A percentile compares a stretch with the other conserved stretches of the same genome.
phyloP scores from a whole-genome alignment of 1,140 invertebrate species.

The Drosophila teissieri region DNA sequence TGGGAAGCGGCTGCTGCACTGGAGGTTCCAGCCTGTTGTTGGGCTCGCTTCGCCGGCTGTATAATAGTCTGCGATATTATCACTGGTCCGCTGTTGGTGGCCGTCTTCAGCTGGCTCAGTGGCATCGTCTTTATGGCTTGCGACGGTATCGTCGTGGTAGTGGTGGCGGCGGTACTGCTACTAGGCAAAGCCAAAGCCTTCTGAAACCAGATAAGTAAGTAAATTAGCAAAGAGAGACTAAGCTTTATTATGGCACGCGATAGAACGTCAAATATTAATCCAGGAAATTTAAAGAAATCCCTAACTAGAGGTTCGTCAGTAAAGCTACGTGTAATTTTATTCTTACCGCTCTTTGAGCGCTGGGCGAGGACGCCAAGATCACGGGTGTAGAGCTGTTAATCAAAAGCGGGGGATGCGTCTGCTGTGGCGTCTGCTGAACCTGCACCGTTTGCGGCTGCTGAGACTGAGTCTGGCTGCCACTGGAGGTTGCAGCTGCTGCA shows the following conservation, averaged over 20 bases:
- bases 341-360: conserved; percentile 69
- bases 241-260: background rate
- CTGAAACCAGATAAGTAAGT: conserved; percentile 29
- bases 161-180: conserved; percentile 34
- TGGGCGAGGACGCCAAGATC: conserved; percentile 76
- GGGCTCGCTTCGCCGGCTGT: conserved; percentile 79
- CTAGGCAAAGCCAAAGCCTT: conserved; percentile 63
- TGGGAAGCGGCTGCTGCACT: conserved; percentile 58
- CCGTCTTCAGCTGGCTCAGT: conserved; percentile 76
- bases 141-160: conserved; percentile 73
- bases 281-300: no score
- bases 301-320: no score
- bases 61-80: conserved; percentile 84
- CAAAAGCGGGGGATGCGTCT: conserved; percentile 74
- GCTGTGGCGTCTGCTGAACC: conserved; percentile 49
- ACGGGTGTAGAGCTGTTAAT: conserved; percentile 82
- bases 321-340: background rate
- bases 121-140: conserved; percentile 82
- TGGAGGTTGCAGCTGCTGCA: conserved; percentile 34
- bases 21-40: conserved; percentile 67
- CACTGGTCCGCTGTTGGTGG: conserved; percentile 77
- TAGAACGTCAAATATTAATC: no score
- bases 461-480: conserved; percentile 42
- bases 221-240: background rate
- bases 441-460: conserved; percentile 42